Evolutionary conservation across 2,888 invertebrate genomes (phyloP).

Genomic region (Lycaena phlaeas): DNA sequence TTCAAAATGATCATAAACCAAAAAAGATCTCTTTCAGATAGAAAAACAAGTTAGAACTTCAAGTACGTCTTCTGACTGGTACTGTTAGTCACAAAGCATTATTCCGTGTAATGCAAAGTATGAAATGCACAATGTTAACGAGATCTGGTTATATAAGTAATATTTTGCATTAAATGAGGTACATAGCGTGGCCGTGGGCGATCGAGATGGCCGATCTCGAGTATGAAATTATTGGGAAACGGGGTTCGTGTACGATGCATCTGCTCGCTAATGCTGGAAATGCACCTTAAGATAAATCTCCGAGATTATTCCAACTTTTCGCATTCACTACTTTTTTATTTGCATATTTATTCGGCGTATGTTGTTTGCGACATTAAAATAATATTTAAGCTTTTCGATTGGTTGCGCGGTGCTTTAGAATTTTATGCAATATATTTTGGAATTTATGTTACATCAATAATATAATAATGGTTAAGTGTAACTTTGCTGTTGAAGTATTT

Average conservation of each 20-base stretch:
- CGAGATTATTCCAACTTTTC: constrained; percentile 36
- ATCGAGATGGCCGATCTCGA: constrained; percentile 50
- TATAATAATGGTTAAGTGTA: too few relatives aligned
- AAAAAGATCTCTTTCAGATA: too few relatives aligned
- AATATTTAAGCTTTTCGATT: too few relatives aligned
- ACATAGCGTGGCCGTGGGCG: constrained; percentile 56
- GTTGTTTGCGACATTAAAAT: too few relatives aligned
- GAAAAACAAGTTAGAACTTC: background rate
- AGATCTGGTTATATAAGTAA: constrained; percentile 44
- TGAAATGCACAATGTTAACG: constrained; percentile 43
- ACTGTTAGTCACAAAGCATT: background rate
- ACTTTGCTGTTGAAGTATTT: too few relatives aligned
- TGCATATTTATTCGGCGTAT: constrained; percentile 13
- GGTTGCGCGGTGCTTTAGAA: too few relatives aligned
- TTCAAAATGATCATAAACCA: too few relatives aligned
- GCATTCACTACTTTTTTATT: constrained; percentile 17
- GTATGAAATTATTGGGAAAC: constrained; percentile 69
- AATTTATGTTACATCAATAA: too few relatives aligned
- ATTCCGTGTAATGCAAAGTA: background rate
- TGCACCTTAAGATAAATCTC: constrained; percentile 58
- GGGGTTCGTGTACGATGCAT: constrained; percentile 65
- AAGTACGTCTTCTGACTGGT: too few relatives aligned
- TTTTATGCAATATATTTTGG: too few relatives aligned
- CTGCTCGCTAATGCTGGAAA: constrained; percentile 39
- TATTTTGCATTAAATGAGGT: constrained; percentile 69